These are phyloP conservation scores for Pocillopora verrucosa DNA, from an alignment of 64 coral and sea anemone species.

Conservation along the genomic window DNA sequence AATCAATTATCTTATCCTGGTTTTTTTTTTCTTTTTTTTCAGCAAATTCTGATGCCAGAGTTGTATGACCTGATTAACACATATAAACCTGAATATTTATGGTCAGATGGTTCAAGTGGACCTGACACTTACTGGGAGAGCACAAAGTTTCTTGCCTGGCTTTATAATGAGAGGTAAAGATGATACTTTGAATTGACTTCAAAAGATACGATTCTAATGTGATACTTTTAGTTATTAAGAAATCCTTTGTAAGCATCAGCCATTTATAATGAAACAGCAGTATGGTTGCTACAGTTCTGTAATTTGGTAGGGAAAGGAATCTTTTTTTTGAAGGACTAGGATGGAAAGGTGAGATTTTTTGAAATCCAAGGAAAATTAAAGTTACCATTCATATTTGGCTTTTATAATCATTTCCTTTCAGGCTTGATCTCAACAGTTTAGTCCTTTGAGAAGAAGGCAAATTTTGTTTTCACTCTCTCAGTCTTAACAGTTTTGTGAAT, in stretches of 20 bases:
- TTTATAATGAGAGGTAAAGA: conserved; percentile 32
- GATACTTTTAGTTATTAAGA: conserved; percentile 32
- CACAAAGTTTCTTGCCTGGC: conserved; percentile 85
- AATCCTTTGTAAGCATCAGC: background rate
- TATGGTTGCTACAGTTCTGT: too few relatives aligned
- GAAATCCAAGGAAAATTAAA: too few relatives aligned
- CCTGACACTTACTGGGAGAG: conserved; percentile 92
- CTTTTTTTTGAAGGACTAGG: too few relatives aligned
- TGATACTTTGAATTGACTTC: background rate
- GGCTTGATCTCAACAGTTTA: too few relatives aligned
- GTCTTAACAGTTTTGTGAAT: too few relatives aligned
- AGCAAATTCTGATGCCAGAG: conserved; percentile 81
- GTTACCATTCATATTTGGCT: too few relatives aligned
- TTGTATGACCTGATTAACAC: conserved; percentile 84
- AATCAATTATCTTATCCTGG: background rate
- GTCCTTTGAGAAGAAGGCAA: too few relatives aligned
- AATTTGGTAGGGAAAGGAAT: too few relatives aligned
- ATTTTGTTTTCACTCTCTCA: too few relatives aligned
- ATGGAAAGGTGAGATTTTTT: too few relatives aligned
- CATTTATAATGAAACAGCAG: too few relatives aligned
- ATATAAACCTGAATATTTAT: conserved; percentile 90
- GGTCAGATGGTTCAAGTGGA: conserved; percentile 85
- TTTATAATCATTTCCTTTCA: too few relatives aligned
- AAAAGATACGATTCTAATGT: background rate
- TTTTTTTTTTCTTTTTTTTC: background rate